phyloP scores from a whole-genome alignment of 2,888 invertebrate genomes.

The Pachymerium ferrugineum region DNA sequence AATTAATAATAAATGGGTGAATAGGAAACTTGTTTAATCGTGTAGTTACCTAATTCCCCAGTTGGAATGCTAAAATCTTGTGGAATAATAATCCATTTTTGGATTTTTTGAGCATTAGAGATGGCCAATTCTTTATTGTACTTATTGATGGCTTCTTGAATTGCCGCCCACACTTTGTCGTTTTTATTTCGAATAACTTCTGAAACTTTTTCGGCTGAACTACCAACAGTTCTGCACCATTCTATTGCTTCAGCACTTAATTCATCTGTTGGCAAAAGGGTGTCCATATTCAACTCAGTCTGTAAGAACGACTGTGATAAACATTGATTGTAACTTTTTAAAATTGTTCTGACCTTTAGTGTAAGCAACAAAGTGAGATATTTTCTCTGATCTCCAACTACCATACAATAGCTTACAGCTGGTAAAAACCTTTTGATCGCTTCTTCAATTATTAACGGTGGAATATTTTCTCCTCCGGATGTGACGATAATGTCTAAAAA shows the following conservation, averaged over 20 bases:
- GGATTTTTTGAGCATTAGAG: constrained; percentile 81
- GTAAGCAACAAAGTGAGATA: constrained; percentile 78
- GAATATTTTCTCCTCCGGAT: constrained; percentile 82
- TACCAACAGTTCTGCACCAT: constrained; percentile 63
- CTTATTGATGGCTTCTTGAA: constrained; percentile 69
- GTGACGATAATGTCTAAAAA: constrained; percentile 74
- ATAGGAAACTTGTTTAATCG: too few relatives aligned
- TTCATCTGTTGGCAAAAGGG: constrained; percentile 65
- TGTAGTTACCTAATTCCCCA: constrained; percentile 70
- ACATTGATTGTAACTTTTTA: not conserved
- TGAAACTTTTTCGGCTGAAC: constrained; percentile 60
- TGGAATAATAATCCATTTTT: constrained; percentile 78
- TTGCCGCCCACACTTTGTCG: constrained; percentile 64
- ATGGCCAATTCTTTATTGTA: constrained; percentile 68
- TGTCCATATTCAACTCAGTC: constrained; percentile 68
- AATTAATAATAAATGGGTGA: too few relatives aligned
- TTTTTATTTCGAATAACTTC: constrained; percentile 53
- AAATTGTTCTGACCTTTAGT: constrained; percentile 61
- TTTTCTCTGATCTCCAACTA: constrained; percentile 81
- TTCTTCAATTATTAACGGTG: constrained; percentile 83
- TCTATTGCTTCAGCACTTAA: constrained; percentile 60
- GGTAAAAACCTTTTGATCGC: constrained; percentile 67
- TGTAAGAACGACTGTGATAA: constrained; percentile 44
- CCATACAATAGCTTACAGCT: constrained; percentile 71
- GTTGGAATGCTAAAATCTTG: constrained; percentile 77